Percentiles rank a stretch among this genome's conserved stretches.
These are phyloP conservation scores for Girardia tigrina DNA, from an alignment of 2,888 invertebrate genomes.

Conservation along the genomic window DNA sequence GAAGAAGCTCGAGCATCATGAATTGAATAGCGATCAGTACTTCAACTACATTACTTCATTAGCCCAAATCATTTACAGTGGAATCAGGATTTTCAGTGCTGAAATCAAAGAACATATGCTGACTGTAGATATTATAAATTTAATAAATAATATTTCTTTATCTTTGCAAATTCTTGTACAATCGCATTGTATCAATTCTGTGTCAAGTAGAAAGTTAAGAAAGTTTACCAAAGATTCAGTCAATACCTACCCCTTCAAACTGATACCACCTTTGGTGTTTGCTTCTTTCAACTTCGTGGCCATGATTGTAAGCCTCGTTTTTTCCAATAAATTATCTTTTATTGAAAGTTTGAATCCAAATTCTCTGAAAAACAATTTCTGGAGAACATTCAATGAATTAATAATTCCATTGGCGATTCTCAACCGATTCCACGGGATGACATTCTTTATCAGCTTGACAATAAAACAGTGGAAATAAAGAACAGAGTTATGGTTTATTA, in stretches of 20 bases:
- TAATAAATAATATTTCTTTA: neutral
- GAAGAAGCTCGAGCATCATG: neutral
- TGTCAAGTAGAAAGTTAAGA: neutral
- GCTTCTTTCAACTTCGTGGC: neutral
- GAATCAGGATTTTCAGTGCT: too few relatives aligned
- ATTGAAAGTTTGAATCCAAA: neutral
- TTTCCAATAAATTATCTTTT: neutral
- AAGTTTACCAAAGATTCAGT: neutral
- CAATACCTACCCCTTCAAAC: neutral
- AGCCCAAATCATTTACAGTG: neutral
- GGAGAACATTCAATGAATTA: neutral
- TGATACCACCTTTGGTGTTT: neutral
- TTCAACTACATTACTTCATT: neutral
- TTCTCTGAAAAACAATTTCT: neutral
- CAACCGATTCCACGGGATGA: neutral
- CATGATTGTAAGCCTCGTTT: neutral
- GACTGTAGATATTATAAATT: neutral
- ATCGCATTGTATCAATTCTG: neutral
- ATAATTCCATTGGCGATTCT: neutral
- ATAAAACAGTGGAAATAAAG: neutral
- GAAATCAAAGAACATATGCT: too few relatives aligned
- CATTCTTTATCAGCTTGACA: neutral
- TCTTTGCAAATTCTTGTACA: neutral
- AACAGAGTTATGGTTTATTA: too few relatives aligned
- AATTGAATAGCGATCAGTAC: neutral